Conservation (phyloP, 2,113 vertebrate genomes). For the Bubo blakistoni region DNA sequence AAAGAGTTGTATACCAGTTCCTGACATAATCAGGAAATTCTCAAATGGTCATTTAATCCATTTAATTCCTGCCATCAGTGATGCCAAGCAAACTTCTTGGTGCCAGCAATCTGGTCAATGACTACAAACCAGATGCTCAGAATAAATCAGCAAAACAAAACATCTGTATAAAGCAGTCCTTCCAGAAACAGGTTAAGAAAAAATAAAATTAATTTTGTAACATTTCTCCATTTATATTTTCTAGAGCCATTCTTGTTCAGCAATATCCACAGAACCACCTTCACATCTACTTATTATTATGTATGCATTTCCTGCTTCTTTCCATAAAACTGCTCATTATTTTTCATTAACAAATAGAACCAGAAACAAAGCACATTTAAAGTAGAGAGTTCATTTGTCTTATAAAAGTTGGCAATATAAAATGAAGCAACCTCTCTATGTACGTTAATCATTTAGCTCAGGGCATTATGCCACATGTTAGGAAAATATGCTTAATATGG, state of each 20-base stretch:
- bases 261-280: not conserved
- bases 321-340: not conserved
- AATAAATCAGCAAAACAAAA: not conserved
- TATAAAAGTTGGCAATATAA: not conserved
- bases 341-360: not conserved
- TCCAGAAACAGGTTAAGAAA: not conserved
- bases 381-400: not conserved
- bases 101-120: not conserved
- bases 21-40: not conserved
- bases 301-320: not conserved
- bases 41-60: not conserved
- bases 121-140: not conserved
- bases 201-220: not conserved
- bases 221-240: not conserved
- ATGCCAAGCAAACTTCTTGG: not conserved
- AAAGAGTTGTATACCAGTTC: not conserved
- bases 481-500: not conserved
- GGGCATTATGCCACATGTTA: not conserved
- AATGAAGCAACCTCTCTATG: not conserved
- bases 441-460: not conserved
- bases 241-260: not conserved
- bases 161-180: not conserved
- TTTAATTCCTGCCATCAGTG: not conserved
- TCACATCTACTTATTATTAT: not conserved
- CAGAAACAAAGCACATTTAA: not conserved